These are phyloP conservation scores for Plusia festucae DNA, from an alignment of 2,888 invertebrate species.

Conservation along the genomic window DNA sequence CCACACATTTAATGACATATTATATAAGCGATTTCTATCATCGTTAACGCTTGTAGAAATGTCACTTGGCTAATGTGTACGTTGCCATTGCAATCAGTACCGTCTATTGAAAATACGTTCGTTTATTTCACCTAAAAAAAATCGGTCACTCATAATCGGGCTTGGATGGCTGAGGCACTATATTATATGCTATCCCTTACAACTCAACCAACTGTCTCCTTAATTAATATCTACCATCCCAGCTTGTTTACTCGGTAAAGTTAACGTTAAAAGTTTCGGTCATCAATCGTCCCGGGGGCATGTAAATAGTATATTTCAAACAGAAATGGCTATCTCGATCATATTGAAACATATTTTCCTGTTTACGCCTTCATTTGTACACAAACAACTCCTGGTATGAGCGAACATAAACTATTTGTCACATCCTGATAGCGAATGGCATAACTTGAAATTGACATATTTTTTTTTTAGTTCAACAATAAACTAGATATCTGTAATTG, in stretches of 20 bases:
- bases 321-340: not conserved
- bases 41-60: too few relatives aligned
- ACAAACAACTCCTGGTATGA: not conserved
- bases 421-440: not conserved
- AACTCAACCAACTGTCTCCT: not conserved
- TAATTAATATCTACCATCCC: conserved; percentile 1
- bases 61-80: too few relatives aligned
- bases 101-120: too few relatives aligned
- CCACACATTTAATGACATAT: too few relatives aligned
- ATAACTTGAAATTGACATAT: not conserved
- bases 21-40: too few relatives aligned
- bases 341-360: conserved; percentile 6
- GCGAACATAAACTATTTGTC: not conserved
- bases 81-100: too few relatives aligned
- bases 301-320: conserved; percentile 8
- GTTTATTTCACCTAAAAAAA: too few relatives aligned
- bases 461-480: too few relatives aligned
- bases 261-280: not conserved
- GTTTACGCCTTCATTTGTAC: conserved; percentile 5
- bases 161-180: too few relatives aligned
- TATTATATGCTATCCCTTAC: too few relatives aligned
- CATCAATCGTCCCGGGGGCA: not conserved
- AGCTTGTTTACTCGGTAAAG: not conserved
- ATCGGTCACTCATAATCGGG: too few relatives aligned
- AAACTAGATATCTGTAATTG: too few relatives aligned